A percentile compares a stretch with the other conserved stretches of the same genome.
Evolutionary conservation across 2,888 invertebrate genomes (phyloP).

Genomic region (Dysmachus trigonus): DNA sequence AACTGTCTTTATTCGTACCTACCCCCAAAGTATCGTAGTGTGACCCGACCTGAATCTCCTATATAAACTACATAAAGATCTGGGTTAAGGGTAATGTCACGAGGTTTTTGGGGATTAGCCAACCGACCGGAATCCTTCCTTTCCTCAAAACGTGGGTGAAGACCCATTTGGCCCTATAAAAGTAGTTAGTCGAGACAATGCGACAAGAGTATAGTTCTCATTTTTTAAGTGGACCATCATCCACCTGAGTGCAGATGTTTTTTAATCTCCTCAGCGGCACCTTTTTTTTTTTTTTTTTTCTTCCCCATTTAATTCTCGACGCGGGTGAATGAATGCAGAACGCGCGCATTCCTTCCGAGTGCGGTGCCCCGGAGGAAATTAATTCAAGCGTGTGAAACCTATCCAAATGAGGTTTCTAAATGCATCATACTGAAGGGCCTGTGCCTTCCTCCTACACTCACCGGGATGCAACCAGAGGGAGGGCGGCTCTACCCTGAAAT

Average conservation of each 20-base stretch:
- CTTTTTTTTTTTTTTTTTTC: no score
- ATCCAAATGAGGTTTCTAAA: conserved; percentile 9
- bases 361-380: conserved; percentile 13
- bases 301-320: neutral
- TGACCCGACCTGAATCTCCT: conserved; percentile 4
- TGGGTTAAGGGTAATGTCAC: conserved; percentile 37
- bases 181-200: conserved; percentile 5
- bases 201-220: neutral
- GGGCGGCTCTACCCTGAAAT: neutral
- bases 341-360: neutral
- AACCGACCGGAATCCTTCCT: neutral
- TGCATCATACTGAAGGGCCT: neutral
- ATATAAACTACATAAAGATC: conserved; percentile 2
- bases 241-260: neutral
- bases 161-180: neutral
- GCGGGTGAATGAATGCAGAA: neutral
- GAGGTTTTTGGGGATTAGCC: neutral
- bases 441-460: neutral
- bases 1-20: neutral
- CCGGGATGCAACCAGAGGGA: neutral
- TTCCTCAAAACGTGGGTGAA: neutral
- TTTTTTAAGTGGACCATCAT: conserved; percentile 8
- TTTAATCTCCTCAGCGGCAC: neutral
- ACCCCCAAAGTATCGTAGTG: neutral
- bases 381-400: conserved; percentile 16